phyloP scores from a whole-genome alignment of 2,113 vertebrate genomes.

The Castor canadensis region DNA sequence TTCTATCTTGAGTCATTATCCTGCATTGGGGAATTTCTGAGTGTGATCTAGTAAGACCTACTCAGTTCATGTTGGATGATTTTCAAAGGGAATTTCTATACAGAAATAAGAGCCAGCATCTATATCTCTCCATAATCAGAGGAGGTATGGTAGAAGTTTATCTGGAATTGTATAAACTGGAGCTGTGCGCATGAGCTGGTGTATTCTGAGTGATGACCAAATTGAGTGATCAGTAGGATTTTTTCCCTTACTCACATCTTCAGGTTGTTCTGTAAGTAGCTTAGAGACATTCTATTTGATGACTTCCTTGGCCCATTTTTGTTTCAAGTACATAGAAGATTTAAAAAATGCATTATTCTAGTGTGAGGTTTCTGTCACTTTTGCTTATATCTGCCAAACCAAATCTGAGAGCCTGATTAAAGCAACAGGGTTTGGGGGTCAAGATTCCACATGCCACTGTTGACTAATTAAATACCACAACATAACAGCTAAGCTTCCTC shows the following conservation, averaged over 20 bases:
- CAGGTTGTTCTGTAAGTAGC: neutral
- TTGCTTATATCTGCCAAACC: neutral
- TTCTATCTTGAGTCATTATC: neutral
- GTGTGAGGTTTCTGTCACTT: neutral
- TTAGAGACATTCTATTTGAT: neutral
- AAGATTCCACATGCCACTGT: neutral
- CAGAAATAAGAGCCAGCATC: neutral
- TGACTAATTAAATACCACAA: slow-evolving; percentile 53
- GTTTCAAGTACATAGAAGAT: neutral
- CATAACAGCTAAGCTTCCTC: neutral
- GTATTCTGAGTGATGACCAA: neutral
- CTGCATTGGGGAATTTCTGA: neutral
- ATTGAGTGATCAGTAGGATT: neutral
- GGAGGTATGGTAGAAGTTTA: neutral
- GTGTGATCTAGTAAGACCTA: neutral
- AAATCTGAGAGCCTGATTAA: slow-evolving; percentile 1
- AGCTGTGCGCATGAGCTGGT: neutral
- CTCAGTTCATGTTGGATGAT: neutral
- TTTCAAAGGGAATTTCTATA: neutral
- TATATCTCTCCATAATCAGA: neutral
- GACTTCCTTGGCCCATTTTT: neutral
- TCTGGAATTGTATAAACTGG: neutral
- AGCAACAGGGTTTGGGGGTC: neutral
- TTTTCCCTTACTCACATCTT: neutral
- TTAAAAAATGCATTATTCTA: neutral